These are phyloP conservation scores for Piscicola geometra DNA, from an alignment of 2,888 invertebrate species.

Conservation along the genomic window DNA sequence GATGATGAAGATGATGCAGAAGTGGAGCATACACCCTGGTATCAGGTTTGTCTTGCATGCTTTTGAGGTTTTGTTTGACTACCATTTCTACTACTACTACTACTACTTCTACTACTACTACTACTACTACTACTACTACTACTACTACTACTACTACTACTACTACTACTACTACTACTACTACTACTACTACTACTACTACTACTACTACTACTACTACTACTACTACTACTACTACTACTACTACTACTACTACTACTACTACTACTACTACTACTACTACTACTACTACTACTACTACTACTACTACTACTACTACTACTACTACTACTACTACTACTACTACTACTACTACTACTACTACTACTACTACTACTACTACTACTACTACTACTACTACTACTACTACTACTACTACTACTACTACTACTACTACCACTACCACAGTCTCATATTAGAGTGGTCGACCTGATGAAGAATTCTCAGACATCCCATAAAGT, in stretches of 20 bases:
- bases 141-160: constrained; percentile 45
- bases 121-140: constrained; percentile 46
- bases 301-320: constrained; percentile 42
- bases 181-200: constrained; percentile 42
- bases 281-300: constrained; percentile 43
- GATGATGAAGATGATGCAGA: too few species aligned
- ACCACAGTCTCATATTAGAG: constrained; percentile 2
- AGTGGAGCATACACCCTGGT: too few species aligned
- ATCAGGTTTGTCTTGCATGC: too few species aligned
- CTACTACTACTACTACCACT: constrained; percentile 42
- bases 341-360: constrained; percentile 46
- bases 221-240: constrained; percentile 46
- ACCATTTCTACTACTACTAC: constrained; percentile 59
- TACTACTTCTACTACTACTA: constrained; percentile 51
- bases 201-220: constrained; percentile 46
- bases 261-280: constrained; percentile 45
- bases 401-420: constrained; percentile 43
- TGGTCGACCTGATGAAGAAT: not conserved
- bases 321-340: constrained; percentile 46
- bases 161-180: constrained; percentile 43
- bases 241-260: constrained; percentile 46
- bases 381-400: constrained; percentile 45
- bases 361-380: constrained; percentile 46
- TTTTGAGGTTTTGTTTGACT: too few species aligned
- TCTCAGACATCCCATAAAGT: not conserved